Base-by-base conservation (phyloP, 2,797 vertebrate genomes). In the Enteromius afrohamiltoni region DNA sequence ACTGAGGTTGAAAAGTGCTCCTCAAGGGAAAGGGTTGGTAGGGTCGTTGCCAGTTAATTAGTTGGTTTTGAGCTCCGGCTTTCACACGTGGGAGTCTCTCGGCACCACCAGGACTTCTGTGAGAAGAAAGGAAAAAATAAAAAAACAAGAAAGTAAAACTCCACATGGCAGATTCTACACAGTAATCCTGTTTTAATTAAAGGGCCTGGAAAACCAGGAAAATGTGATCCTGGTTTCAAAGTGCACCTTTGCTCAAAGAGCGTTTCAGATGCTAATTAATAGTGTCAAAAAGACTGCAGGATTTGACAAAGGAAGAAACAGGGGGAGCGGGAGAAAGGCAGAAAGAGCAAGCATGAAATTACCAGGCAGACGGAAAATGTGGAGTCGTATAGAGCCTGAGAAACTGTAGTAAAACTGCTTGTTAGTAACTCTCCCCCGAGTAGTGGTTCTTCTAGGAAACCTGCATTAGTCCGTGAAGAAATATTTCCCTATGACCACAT, bases 121-220 rank as follows among this genome's bases (percentile, higher is more conserved):
- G 42, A 26, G 69, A 71, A 37, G 49, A n/a, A 29, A 29, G 40
- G 40, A 37, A 34, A 7, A 42, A 60, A 75, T 16, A 75, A 60
- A 62, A 62, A 60, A 16, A 21, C 60, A 16, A 78, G 9, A 70
- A 23, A 17, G 65, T 45, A 19, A 86, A 47, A 55, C 26, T 62
- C 26, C 53, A 53, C 42, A 78, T n/a, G 53, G 7, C 1, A 16
- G 58, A 14, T 65, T 45, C 70, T 60, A 70, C 8, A 42, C 51
- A 77, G 26, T 85, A 85, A 86, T 86, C 83, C 79, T 67, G 37
- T 55, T 82, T 87, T 87, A 87, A 86, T 88, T 79, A 82, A 87
- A 84, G 55, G 42, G 4, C 21, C 58, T 5, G 19, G 37, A 31
- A 58, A 82, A 58, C 34, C 55, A 49, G 40, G 4, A 77, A 77